phyloP scores from a whole-genome alignment of 37 sponge, comb jelly and placozoan genomes.

The Cliona cf. orientalis region DNA sequence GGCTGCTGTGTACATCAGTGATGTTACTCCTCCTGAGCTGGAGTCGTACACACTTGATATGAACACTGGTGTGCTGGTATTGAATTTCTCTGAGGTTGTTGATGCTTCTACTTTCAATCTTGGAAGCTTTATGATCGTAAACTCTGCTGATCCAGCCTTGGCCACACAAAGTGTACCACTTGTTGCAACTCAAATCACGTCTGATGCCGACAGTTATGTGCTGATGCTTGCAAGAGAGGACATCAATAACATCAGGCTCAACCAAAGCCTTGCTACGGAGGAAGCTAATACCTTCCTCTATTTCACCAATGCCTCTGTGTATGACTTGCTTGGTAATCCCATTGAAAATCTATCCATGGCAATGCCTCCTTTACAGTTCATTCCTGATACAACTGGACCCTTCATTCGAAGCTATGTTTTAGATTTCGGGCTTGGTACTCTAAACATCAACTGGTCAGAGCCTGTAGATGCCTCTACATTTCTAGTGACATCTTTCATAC shows the following conservation, averaged over 20 bases:
- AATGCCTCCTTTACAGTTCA: constrained; percentile 22
- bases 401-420: constrained; percentile 46
- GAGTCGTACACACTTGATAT: constrained; percentile 75
- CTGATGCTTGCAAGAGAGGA: constrained; percentile 48
- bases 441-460: constrained; percentile 78
- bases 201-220: constrained; percentile 30
- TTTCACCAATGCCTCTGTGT: constrained; percentile 50
- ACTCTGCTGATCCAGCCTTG: neutral
- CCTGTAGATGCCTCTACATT: constrained; percentile 56
- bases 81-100: constrained; percentile 86
- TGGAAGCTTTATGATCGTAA: constrained; percentile 43
- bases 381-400: constrained; percentile 73
- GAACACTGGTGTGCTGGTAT: constrained; percentile 64
- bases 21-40: constrained; percentile 71
- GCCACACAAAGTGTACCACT: constrained; percentile 31
- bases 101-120: constrained; percentile 59
- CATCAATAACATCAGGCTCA: constrained; percentile 52
- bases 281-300: constrained; percentile 59
- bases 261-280: constrained; percentile 35
- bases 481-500: constrained; percentile 49
- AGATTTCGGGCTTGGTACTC: constrained; percentile 45
- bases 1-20: constrained; percentile 57
- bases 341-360: constrained; percentile 28
- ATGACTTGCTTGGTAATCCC: constrained; percentile 74
- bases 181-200: constrained; percentile 14